These are phyloP conservation scores for Rhinogobius similis DNA, from an alignment of 2,113 vertebrate genomes.

Conservation along the genomic window DNA sequence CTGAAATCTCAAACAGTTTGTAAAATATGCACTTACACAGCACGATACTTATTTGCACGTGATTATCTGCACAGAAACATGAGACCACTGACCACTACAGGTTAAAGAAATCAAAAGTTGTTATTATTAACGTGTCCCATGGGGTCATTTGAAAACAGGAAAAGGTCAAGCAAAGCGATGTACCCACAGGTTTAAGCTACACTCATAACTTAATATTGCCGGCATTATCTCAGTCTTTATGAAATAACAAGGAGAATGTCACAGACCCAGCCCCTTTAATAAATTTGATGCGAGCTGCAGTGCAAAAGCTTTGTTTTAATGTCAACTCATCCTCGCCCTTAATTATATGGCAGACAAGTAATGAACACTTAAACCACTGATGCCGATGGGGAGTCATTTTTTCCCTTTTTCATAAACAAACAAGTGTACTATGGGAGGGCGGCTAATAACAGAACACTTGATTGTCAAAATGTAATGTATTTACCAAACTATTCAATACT, in stretches of 20 bases:
- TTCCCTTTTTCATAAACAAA: constrained; percentile 25
- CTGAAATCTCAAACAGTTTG: too few relatives aligned
- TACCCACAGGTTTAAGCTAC: constrained; percentile 20
- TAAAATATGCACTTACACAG: too few relatives aligned
- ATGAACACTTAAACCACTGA: constrained; percentile 45
- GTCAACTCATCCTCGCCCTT: constrained; percentile 30
- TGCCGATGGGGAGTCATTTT: constrained; percentile 37
- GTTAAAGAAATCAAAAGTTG: background rate
- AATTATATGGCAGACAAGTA: constrained; percentile 45
- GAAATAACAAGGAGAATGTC: constrained; percentile 26
- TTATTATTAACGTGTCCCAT: background rate
- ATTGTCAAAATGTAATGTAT: too few relatives aligned
- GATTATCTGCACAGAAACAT: too few relatives aligned
- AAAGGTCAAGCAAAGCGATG: background rate
- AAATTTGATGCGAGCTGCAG: constrained; percentile 14
- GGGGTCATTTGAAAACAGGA: background rate
- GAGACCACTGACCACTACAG: background rate
- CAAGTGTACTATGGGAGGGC: constrained; percentile 21
- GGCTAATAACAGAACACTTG: background rate
- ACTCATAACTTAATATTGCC: constrained; percentile 7
- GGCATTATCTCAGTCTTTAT: background rate
- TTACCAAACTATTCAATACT: background rate
- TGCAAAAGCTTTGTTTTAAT: constrained; percentile 24
- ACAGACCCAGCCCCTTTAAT: constrained; percentile 23
- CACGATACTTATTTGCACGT: too few relatives aligned